A percentile compares a stretch with the other conserved stretches of the same genome.
These are phyloP conservation scores for Ashinkailepas kermadecensis DNA, from an alignment of 2,888 invertebrate genomes.

Conservation along the genomic window DNA sequence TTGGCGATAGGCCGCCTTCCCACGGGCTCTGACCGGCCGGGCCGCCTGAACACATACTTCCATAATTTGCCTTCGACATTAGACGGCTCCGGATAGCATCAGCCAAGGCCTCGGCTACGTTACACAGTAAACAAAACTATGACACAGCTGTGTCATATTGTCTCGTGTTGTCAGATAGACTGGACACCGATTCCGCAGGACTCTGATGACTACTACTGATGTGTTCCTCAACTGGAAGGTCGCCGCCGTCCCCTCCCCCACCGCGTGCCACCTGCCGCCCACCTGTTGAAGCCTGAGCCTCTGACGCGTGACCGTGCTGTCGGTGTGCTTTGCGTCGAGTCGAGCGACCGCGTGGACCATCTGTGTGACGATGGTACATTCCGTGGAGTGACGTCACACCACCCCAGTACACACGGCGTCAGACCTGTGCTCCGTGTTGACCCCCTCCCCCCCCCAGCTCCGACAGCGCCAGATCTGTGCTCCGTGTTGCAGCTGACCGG, in stretches of 20 bases:
- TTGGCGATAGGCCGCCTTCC: background rate
- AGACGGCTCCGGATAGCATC: background rate
- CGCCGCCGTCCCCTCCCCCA: background rate
- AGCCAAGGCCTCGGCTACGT: background rate
- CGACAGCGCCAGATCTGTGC: too few species aligned
- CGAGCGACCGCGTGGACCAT: too few species aligned
- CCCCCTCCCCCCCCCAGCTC: too few species aligned
- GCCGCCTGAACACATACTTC: background rate
- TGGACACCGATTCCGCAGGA: too few species aligned
- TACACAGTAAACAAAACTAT: background rate
- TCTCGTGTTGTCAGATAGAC: background rate
- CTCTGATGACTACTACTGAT: too few species aligned
- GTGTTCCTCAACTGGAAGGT: background rate
- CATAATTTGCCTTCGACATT: background rate
- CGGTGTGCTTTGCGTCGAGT: too few species aligned
- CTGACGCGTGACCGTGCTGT: too few species aligned
- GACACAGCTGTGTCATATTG: constrained; percentile 1
- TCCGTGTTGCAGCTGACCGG: too few species aligned
- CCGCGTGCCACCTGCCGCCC: background rate
- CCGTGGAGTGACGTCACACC: too few species aligned
- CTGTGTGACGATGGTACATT: too few species aligned
- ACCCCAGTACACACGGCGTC: too few species aligned
- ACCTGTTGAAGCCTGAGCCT: background rate
- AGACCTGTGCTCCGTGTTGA: too few species aligned
- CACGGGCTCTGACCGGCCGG: background rate